Percentiles rank a stretch among this genome's conserved stretches.
Evolutionary conservation across 2,797 vertebrate species (phyloP).

Genomic region (Micropoecilia bifurca): DNA sequence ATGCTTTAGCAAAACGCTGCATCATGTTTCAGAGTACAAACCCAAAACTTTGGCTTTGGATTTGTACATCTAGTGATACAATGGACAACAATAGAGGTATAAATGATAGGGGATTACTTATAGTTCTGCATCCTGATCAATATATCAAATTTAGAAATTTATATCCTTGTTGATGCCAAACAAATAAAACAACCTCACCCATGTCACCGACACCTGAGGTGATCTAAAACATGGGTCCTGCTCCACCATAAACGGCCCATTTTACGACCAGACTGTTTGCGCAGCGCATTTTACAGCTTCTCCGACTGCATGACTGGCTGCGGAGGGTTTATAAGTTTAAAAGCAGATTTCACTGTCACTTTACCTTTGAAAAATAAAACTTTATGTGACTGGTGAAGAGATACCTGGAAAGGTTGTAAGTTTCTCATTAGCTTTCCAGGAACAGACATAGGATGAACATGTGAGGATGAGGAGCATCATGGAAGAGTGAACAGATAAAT

Average conservation of each 20-base stretch:
- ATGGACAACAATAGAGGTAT: neutral
- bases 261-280: conserved; percentile 70
- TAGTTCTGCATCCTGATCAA: neutral
- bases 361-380: conserved; percentile 20
- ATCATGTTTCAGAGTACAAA: neutral
- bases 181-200: neutral
- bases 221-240: conserved; percentile 24
- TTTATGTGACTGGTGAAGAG: conserved; percentile 24
- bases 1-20: neutral
- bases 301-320: conserved; percentile 3
- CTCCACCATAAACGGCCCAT: conserved; percentile 58
- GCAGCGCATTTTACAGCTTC: conserved; percentile 55
- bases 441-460: conserved; percentile 5
- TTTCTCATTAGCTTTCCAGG: conserved; percentile 25
- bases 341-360: neutral
- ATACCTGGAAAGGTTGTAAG: neutral
- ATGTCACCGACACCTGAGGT: neutral
- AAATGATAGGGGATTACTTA: neutral
- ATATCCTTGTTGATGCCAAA: neutral
- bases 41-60: neutral
- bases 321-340: conserved; percentile 17
- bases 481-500: neutral
- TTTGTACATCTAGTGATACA: neutral
- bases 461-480: neutral
- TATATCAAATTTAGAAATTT: conserved; percentile 11